Base-by-base conservation (phyloP, 2,797 vertebrate species). In the Acestrorhynchus altus region DNA sequence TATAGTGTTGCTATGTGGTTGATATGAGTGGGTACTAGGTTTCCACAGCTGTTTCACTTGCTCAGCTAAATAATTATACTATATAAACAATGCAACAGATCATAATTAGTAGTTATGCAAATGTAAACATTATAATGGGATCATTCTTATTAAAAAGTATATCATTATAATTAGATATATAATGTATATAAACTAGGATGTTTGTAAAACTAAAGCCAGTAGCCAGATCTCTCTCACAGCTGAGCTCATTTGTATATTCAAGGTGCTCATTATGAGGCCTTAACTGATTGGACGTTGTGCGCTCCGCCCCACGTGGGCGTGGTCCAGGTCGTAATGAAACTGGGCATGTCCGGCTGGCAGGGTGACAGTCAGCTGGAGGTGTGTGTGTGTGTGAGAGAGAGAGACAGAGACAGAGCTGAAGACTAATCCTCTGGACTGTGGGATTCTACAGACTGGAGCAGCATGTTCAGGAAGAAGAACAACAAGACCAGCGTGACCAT, bases 381-480 rank as follows among this genome's bases (percentile, higher is more conserved):
- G 54, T 24, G 52, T 49, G 31, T 2, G 31, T 2, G 31, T 35
- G 20, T 22, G 68, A 18, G 63, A 57, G 78, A 72, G 85, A 26
- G 54, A 64, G 44, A 13, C 16, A 28, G 46, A 66, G 31, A 20
- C 22, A 22, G 60, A 44, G 51, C n/a, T 42, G 20, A 44, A 64
- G 40, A 42, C 11, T 52, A 20, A 4, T 13, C 7, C 20, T 51
- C 28, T 16, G 26, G 28, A 56, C 52, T 18, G n/a, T 16, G 28
- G 59, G 28, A 39, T 39, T 70, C 49, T 40, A 12, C 60, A 35
- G 31, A 73, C 44, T 54, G 82, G 86, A 84, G 87, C 88, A 90
- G 61, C 76, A 92, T 92, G 91, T 87, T 91, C 20, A 91, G 83
- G 74, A 91, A 57, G 15, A 93, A 88, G 70, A 81, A 12, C 10